Conservation (phyloP, 2,113 vertebrate species). For the Chloebia gouldiae region DNA sequence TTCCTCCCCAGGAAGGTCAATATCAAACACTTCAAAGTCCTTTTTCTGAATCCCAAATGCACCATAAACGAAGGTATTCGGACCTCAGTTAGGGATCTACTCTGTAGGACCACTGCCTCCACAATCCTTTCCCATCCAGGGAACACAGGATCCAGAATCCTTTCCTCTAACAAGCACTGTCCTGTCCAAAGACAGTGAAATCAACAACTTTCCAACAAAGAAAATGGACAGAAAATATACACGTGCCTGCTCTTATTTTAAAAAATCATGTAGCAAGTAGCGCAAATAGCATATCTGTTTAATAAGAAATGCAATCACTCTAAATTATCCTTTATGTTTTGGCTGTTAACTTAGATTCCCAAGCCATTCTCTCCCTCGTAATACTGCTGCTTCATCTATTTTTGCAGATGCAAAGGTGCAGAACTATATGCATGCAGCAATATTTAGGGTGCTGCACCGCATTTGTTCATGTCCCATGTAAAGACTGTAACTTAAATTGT, state of each 20-base stretch:
- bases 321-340: background rate
- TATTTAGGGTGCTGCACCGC: background rate
- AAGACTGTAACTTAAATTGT: background rate
- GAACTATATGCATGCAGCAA: background rate
- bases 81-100: background rate
- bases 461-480: background rate
- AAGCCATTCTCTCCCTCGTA: background rate
- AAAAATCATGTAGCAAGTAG: background rate
- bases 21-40: background rate
- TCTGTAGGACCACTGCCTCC: background rate
- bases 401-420: background rate
- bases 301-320: background rate
- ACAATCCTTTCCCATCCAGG: background rate
- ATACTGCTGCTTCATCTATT: background rate
- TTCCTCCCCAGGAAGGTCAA: background rate
- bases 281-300: fast-evolving
- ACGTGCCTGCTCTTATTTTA: background rate
- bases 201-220: background rate
- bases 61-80: background rate
- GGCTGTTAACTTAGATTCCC: background rate
- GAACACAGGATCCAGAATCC: background rate
- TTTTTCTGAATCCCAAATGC: background rate
- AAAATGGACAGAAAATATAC: background rate
- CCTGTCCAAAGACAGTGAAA: background rate
- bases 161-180: background rate